Evolutionary conservation across 37 sponge, comb jelly and placozoan genomes (phyloP).

Genomic region (Halisarca cf. caerulea): DNA sequence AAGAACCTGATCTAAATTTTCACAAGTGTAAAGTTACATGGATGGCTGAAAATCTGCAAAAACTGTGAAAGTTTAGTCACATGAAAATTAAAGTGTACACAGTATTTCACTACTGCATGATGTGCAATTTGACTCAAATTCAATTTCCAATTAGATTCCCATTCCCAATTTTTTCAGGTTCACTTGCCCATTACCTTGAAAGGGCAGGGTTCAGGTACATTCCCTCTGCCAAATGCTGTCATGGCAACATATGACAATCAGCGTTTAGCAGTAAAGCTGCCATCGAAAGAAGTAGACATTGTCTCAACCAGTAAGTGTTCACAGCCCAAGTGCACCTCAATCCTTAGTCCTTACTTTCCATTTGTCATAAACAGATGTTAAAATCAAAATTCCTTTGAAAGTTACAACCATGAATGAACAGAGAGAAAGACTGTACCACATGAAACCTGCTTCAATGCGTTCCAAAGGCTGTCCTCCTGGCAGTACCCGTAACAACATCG

Average conservation of each 20-base stretch:
- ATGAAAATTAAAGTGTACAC: too few relatives aligned
- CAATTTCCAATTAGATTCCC: too few relatives aligned
- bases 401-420: neutral
- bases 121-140: too few relatives aligned
- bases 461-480: neutral
- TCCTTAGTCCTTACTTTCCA: too few relatives aligned
- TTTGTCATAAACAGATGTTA: neutral
- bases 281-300: neutral
- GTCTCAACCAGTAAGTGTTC: neutral
- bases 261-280: neutral
- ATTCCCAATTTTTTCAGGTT: too few relatives aligned
- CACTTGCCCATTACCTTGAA: neutral
- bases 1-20: too few relatives aligned
- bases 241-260: neutral
- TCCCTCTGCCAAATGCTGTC: conserved; percentile 5
- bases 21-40: too few relatives aligned
- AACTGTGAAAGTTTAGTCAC: too few relatives aligned
- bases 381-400: neutral
- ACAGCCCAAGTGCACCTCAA: too few relatives aligned
- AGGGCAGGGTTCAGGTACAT: neutral
- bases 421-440: neutral
- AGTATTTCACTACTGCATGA: too few relatives aligned
- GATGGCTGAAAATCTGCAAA: too few relatives aligned
- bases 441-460: neutral
- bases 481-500: conserved; percentile 3